Evolutionary conservation across 2,797 vertebrate genomes (phyloP).

Genomic region (Sebastes itinus): DNA sequence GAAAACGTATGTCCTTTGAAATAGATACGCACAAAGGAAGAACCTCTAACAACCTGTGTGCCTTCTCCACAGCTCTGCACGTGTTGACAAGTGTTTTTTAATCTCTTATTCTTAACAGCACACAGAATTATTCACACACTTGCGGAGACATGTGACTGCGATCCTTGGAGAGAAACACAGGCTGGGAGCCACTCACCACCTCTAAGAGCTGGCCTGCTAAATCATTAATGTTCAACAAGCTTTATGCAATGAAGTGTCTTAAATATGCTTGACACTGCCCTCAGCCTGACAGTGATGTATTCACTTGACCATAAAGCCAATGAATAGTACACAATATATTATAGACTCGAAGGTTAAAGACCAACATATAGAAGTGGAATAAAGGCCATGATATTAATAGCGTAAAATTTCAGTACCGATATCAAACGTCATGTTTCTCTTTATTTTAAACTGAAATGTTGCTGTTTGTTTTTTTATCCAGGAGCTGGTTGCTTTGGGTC

Average conservation of each 20-base stretch:
- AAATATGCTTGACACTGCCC: constrained; percentile 19
- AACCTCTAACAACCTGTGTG: background rate
- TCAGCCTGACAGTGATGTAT: background rate
- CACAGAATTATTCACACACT: background rate
- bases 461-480: constrained; percentile 54
- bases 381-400: background rate
- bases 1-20: background rate
- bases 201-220: constrained; percentile 47
- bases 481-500: constrained; percentile 92
- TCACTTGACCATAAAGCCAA: constrained; percentile 9
- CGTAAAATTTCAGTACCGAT: background rate
- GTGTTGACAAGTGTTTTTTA: background rate
- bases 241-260: constrained; percentile 41
- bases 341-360: background rate
- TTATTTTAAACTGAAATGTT: background rate
- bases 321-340: background rate
- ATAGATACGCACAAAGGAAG: background rate
- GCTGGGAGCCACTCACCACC: constrained; percentile 31
- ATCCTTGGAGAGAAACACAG: constrained; percentile 15
- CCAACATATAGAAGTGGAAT: background rate
- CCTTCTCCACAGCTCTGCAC: background rate
- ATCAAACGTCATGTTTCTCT: background rate
- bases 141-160: constrained; percentile 38
- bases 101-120: background rate
- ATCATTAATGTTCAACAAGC: constrained; percentile 57